Evolutionary conservation across 1,140 invertebrate species (phyloP).

Genomic region (Mactra quadrangularis): DNA sequence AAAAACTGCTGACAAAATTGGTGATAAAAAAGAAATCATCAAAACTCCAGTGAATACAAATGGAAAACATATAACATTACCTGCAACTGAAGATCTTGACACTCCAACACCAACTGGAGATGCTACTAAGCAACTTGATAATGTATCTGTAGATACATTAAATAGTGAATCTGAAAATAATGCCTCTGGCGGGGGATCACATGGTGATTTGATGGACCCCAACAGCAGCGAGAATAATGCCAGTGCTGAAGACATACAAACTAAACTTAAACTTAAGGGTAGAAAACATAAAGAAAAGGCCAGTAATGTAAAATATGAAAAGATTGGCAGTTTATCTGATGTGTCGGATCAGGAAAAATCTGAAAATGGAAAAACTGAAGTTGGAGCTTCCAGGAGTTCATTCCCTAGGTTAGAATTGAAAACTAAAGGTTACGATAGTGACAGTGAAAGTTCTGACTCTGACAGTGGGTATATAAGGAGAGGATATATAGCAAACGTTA

Average conservation of each 20-base stretch:
- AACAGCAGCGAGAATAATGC: constrained; percentile 58
- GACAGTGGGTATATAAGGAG: constrained; percentile 67
- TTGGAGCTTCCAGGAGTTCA: too few relatives aligned
- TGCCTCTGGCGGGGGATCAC: neutral
- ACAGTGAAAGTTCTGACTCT: constrained; percentile 69
- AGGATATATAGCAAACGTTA: constrained; percentile 55
- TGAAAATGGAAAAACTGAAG: constrained; percentile 6
- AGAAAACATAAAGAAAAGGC: constrained; percentile 55
- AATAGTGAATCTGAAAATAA: constrained; percentile 44
- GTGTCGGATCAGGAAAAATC: constrained; percentile 53
- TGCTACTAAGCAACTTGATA: constrained; percentile 26
- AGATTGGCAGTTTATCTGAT: constrained; percentile 52
- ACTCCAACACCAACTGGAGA: constrained; percentile 21
- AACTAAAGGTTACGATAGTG: constrained; percentile 27
- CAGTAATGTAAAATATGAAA: constrained; percentile 60
- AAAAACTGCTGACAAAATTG: too few relatives aligned
- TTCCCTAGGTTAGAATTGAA: constrained; percentile 1
- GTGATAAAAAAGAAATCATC: too few relatives aligned
- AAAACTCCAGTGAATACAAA: neutral
- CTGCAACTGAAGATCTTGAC: neutral
- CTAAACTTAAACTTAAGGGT: constrained; percentile 57
- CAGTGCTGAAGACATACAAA: constrained; percentile 54
- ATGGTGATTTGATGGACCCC: constrained; percentile 26
- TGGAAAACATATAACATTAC: neutral
- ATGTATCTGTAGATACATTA: constrained; percentile 5